Percentiles rank a stretch among this genome's conserved stretches.
Conservation (phyloP, 2,113 vertebrate species). For the Aix galericulata region DNA sequence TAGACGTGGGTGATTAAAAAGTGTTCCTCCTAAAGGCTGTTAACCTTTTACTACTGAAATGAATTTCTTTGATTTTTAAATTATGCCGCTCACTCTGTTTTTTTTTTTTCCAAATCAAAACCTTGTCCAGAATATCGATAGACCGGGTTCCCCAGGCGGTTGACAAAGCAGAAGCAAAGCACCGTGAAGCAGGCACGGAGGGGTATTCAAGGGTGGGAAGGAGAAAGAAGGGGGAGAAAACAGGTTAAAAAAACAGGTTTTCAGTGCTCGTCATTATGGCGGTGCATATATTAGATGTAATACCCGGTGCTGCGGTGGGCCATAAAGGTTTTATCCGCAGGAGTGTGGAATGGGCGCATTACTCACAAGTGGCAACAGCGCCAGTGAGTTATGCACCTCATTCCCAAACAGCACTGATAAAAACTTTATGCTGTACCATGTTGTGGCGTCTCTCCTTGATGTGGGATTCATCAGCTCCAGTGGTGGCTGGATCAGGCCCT, state of each 20-base stretch:
- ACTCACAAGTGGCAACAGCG: slow-evolving; percentile 50
- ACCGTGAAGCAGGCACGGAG: not conserved
- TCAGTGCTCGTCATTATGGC: slow-evolving; percentile 37
- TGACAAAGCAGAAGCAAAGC: slow-evolving; percentile 58
- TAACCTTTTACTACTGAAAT: slow-evolving; percentile 87
- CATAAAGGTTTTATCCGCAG: slow-evolving; percentile 68
- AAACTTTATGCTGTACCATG: slow-evolving; percentile 59
- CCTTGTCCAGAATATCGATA: slow-evolving; percentile 75
- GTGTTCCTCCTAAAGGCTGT: slow-evolving; percentile 84
- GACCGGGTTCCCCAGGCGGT: slow-evolving; percentile 26
- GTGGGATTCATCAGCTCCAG: slow-evolving; percentile 36
- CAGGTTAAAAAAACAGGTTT: slow-evolving; percentile 48
- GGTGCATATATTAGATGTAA: slow-evolving; percentile 61
- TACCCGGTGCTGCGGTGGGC: not conserved
- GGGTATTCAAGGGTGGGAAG: slow-evolving; percentile 11
- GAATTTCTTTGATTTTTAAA: slow-evolving; percentile 88
- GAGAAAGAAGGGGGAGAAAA: not conserved
- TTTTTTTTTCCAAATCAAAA: slow-evolving; percentile 63
- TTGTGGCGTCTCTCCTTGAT: not conserved
- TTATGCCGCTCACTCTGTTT: slow-evolving; percentile 78
- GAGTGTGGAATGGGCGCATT: slow-evolving; percentile 56
- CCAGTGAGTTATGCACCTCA: slow-evolving; percentile 57
- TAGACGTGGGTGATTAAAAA: slow-evolving; percentile 87
- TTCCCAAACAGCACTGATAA: slow-evolving; percentile 38
- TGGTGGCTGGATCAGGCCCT: not conserved